These are phyloP conservation scores for Hydrophis major DNA, from an alignment of 2,797 vertebrate species.

Conservation along the genomic window DNA sequence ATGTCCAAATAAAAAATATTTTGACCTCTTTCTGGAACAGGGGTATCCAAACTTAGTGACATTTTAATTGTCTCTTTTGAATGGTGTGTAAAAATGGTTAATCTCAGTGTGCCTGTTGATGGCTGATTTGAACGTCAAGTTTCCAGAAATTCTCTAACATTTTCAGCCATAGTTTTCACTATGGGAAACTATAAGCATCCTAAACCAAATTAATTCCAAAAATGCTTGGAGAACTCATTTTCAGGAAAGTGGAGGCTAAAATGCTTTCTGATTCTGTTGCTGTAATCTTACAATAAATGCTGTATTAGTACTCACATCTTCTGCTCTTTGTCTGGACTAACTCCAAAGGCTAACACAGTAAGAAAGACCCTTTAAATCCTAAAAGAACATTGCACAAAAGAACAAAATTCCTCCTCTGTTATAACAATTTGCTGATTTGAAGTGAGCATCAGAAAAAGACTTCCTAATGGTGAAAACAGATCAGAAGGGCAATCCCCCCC, in stretches of 20 bases:
- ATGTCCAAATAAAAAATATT: not conserved
- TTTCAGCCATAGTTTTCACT: not conserved
- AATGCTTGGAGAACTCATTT: not conserved
- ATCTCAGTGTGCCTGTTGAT: not conserved
- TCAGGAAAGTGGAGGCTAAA: not conserved
- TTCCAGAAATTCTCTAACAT: not conserved
- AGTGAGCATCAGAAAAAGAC: not conserved
- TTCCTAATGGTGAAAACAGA: not conserved
- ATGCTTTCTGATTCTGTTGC: not conserved
- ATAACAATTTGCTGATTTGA: not conserved
- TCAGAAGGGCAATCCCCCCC: not conserved
- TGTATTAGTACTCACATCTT: not conserved
- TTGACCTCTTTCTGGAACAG: not conserved
- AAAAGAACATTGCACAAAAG: not conserved
- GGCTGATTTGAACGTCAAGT: not conserved
- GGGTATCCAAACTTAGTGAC: not conserved
- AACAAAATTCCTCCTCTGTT: not conserved
- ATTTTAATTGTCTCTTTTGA: not conserved
- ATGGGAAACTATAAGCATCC: not conserved
- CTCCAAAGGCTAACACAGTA: not conserved
- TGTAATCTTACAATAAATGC: not conserved
- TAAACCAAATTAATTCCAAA: not conserved
- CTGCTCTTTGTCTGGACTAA: not conserved
- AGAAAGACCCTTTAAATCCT: not conserved
- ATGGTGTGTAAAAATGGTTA: not conserved